Evolutionary conservation across 2,888 invertebrate genomes (phyloP), one percentile per base, ranked within the genome.

Genomic region (Nezara viridula): DNA sequence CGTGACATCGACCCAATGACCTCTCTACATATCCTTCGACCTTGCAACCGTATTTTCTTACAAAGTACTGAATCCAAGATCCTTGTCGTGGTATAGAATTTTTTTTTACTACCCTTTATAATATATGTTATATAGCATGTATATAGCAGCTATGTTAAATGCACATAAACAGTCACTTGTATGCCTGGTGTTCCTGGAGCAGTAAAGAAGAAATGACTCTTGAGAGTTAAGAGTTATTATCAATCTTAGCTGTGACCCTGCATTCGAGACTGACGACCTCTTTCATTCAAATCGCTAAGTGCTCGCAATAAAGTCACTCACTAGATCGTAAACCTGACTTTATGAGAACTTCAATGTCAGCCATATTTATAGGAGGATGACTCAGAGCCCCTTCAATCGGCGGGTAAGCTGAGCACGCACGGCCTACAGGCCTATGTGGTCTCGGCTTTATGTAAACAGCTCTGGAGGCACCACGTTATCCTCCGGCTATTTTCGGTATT

Each of bases 401-500:
- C 24, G 44, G 81, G 44, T 44, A 47, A 5, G 47, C 44, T 12
- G 24, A 81, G 9, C 81, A 81, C 81, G 81, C 81, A 81, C 44
- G 81, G 0, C 81, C 81, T 81, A n/a, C 4, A 44, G 81, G 81
- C 81, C 37, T 81, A 47, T 81, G 81, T 81, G 40, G 81, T 81
- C 81, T 14, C 81, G 14, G n/a, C 32, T 37, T 32, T n/a, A 27
- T 60, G 27, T 37, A 32, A 73, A 37, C 37, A 73, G 7, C 47
- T 49, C 49, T 37, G 19, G 66, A 66, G 66, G 66, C 32, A 32
- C 27, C 16, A 32, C 1, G 1, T 2, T 32, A 32, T 66, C 44
- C 5, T 7, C 0, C 60, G 3, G 14, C 7, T 66, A 27, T 60
- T 60, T 27, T 60, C n/a, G 7, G 6, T 27, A 73, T 73, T 37